Evolutionary conservation across 2,113 vertebrate genomes (phyloP), one percentile per base, ranked within the genome.

Genomic region (Dolichotis patagonum): DNA sequence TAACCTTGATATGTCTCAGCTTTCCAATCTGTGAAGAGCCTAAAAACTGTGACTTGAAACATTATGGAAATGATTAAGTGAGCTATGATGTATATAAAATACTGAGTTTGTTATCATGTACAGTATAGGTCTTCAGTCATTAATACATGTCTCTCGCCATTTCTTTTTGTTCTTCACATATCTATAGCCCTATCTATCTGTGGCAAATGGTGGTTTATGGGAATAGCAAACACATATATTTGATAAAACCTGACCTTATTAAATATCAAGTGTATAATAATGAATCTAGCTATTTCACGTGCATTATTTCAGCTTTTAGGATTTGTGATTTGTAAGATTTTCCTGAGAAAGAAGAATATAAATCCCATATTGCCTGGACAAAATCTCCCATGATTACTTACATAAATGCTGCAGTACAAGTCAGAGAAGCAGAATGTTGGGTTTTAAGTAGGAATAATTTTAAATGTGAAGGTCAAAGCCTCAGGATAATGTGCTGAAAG

Each of bases 401-500:
- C 19, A 85, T 77, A 69, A 91, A 94, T 41, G 71, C 49, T 84
- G 73, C 96, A 96, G 88, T 58, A 96, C n/a, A 93, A 94, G 58
- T 30, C 69, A 94, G 69, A 90, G 56, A 90, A 96, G 94, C 32
- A 88, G 52, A 46, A 90, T 30, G 56, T 90, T 85, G 6, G 49
- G 41, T 88, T 46, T 96, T 85, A 93, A 63, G 9, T 91, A 91
- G 63, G 32, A 91, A 63, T 89, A 22, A 81, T 84, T 95, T 93
- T 95, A 30, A 88, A 94, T 91, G 82, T 69, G 32, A 97, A 91
- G 35, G 49, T 93, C 94, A 96, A 96, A 94, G 84, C 71, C 77
- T 95, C 75, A 85, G 63, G 85, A 89, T 84, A 85, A 95, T 90
- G 84, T 94, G 35, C 24, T 60, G 41, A 91, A 92, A 84, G 56